phyloP scores from a whole-genome alignment of 1,140 invertebrate genomes.

The Oreohelix idahoensis region DNA sequence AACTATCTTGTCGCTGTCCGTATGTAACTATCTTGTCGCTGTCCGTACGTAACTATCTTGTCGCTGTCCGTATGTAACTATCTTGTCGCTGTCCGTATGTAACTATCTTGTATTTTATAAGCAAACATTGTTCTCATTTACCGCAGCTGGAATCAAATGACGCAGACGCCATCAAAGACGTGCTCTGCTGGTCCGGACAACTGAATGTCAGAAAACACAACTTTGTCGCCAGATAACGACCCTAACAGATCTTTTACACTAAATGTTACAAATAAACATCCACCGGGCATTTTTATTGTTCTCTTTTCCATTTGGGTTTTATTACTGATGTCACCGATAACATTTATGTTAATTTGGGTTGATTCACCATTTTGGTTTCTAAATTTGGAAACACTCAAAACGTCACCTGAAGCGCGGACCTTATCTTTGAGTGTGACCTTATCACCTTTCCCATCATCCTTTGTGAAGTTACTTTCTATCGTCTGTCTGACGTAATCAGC shows the following conservation, averaged over 20 bases:
- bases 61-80: too few relatives aligned
- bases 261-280: conserved; percentile 29
- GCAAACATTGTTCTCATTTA: too few relatives aligned
- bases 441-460: background rate
- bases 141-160: background rate
- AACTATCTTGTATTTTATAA: too few relatives aligned
- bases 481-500: conserved; percentile 23
- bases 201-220: conserved; percentile 13
- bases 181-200: conserved; percentile 30
- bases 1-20: too few relatives aligned
- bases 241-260: background rate
- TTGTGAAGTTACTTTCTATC: background rate
- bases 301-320: background rate
- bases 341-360: background rate
- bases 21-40: too few relatives aligned
- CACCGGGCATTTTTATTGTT: conserved; percentile 25
- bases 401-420: background rate
- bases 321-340: background rate
- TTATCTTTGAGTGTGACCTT: background rate
- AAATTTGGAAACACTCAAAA: background rate
- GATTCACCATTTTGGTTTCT: background rate
- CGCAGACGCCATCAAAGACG: conserved; percentile 41
- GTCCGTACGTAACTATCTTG: too few relatives aligned
- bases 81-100: too few relatives aligned
- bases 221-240: background rate